phyloP scores from a whole-genome alignment of 2,797 vertebrate species.

The Cyclopterus lumpus region DNA sequence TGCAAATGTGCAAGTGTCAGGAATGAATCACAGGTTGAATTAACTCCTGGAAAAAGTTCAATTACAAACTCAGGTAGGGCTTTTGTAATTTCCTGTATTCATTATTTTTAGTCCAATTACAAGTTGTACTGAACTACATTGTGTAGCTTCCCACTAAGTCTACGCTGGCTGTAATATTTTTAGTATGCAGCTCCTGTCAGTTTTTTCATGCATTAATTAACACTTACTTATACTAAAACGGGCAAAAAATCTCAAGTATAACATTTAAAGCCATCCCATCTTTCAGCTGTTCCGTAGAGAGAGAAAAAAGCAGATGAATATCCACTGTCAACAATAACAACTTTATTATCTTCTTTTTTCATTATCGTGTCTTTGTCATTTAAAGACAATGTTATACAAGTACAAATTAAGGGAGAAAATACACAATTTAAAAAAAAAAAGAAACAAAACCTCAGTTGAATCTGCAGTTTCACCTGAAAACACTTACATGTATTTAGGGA shows the following conservation, averaged over 20 bases:
- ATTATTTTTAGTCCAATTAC: background rate
- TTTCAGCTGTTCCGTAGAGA: background rate
- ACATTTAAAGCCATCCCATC: background rate
- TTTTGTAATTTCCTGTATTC: conserved; percentile 2
- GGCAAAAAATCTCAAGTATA: background rate
- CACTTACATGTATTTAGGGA: conserved; percentile 50
- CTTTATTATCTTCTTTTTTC: conserved; percentile 78
- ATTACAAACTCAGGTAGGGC: background rate
- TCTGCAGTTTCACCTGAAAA: conserved; percentile 67
- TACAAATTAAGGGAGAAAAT: conserved; percentile 79
- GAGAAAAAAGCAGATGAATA: conserved; percentile 46
- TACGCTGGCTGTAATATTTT: background rate
- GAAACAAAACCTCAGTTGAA: conserved; percentile 55
- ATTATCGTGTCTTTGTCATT: conserved; percentile 69
- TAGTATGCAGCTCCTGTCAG: background rate
- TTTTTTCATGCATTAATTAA: background rate
- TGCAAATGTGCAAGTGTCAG: background rate
- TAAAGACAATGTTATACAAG: conserved; percentile 76
- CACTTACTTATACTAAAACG: background rate
- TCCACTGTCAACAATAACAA: conserved; percentile 75
- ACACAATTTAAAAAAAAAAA: conserved; percentile 63
- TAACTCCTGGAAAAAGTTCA: background rate
- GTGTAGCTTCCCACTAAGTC: background rate
- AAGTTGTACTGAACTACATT: background rate
- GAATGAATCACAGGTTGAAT: background rate